Base-by-base conservation (phyloP, 2,113 vertebrate genomes). In the Notiomystis cincta region DNA sequence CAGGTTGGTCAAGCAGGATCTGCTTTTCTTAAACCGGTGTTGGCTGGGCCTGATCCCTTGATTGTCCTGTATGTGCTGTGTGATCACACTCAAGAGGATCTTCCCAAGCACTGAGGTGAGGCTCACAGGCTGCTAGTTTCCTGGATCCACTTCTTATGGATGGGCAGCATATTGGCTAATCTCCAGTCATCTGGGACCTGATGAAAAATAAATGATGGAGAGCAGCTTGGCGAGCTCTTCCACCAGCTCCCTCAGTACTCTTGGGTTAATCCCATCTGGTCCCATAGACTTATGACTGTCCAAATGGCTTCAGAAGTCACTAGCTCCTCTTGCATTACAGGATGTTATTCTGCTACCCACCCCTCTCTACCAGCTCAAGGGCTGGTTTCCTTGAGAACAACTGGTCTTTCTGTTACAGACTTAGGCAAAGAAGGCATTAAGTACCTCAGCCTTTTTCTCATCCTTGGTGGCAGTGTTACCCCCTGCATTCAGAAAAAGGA, bases 171-270 rank as follows among this genome's bases (percentile, higher is more conserved):
- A 5, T 14, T 79, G 13, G n/a, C 20, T 35, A 40, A 47, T 71
- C 30, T 22, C 24, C 6, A 24, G n/a, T 40, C 16, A 24, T 54
- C 30, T 40, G 56, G 25, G 13, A 40, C 23, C 11, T n/a, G 40
- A 40, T 75, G 28, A 30, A 30, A 40, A 24, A 15, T 38, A 54
- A 47, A 24, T n/a, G 9, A 48, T 40, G 42, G 16, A 47, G n/a
- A 20, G 19, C 19, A 45, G 33, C 24, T 48, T 57, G 24, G 24
- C 0, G 0, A 42, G 21, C 20, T n/a, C 30, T 47, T 79, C 20
- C 24, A 20, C 7, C 15, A n/a, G 20, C 13, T 48, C 25, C 21
- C 11, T 31, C 14, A 10, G 11, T 56, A 40, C 14, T 30, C 30
- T 20, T 62, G 56, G 48, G 11, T 62, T 47, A 56, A 56, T 42